phyloP scores from a whole-genome alignment of 2,797 vertebrate genomes.

The Pteronotus mesoamericanus region DNA sequence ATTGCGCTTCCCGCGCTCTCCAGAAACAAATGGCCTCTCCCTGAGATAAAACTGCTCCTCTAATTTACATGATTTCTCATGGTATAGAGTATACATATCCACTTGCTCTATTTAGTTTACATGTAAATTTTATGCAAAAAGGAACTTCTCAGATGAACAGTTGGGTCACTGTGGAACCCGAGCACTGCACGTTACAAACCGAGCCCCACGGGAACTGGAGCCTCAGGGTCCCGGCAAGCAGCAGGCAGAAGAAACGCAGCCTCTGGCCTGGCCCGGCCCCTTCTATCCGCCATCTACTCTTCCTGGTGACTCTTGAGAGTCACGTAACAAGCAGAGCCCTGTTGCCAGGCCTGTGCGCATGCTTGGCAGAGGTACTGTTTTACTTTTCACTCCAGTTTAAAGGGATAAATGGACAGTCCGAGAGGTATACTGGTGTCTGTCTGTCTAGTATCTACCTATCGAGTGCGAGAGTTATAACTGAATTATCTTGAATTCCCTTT shows the following conservation, averaged over 20 bases:
- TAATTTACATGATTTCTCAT: neutral
- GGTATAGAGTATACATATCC: neutral
- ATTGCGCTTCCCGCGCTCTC: neutral
- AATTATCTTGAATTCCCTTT: neutral
- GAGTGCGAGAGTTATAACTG: neutral
- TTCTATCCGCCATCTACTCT: neutral
- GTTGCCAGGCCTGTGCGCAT: neutral
- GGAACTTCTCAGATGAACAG: neutral
- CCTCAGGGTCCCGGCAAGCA: neutral
- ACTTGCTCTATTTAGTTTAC: neutral
- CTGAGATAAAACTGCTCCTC: neutral
- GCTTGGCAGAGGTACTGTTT: neutral
- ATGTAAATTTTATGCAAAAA: conserved; percentile 40
- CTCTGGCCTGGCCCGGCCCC: neutral
- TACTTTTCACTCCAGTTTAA: neutral
- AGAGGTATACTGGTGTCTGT: neutral
- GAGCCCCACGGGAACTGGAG: neutral
- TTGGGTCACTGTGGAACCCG: neutral
- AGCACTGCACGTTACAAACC: neutral
- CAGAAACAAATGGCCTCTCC: neutral
- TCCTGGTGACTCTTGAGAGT: neutral
- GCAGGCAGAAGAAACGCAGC: accelerated
- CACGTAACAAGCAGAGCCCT: neutral
- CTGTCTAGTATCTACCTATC: neutral
- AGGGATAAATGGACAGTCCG: neutral